Evolutionary conservation across 35 echinoderm and acorn worm species (phyloP), one percentile per base, ranked within the genome.

Genomic region (Ophiothrix spiculata): DNA sequence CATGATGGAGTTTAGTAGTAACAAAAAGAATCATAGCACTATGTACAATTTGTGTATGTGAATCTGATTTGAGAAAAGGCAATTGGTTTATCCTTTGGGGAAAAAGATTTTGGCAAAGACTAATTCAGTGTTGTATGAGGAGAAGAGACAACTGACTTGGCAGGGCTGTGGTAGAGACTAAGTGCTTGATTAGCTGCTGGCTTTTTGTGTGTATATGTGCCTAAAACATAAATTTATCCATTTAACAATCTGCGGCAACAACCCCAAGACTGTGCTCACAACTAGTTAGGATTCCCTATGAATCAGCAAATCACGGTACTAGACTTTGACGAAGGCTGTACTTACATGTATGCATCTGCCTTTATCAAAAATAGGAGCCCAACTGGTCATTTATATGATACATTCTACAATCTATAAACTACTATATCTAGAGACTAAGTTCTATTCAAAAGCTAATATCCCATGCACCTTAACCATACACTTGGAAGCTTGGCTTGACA

Each of bases 131-230:
- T n/a, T n/a, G n/a, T 69, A n/a, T 49, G 6, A 25, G 17, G 60
- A 69, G 60, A 69, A 69, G 23, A 69, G 60, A 69, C 60, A 69
- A 69, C 60, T 69, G 60, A 69, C 45, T 54, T 54, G 60, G 23
- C n/a, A n/a, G n/a, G n/a, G n/a, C 23, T 69, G 60, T 69, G 60
- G 25, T 69, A 69, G 25, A 69, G 60, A 12, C 60, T 69, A 69
- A 69, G 60, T 69, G 23, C 3, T n/a, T 69, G 17, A 12, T 69
- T 69, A 69, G 60, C 60, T 69, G 23, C 23, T 69, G 60, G 25
- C 60, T 69, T 69, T 69, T 69, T 6, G 6, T 49, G 6, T 49
- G 60, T 69, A 25, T 69, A 4, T 69, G 60, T 69, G 25, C 60
- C 60, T 2, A 15, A 69, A 28, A 12, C 17, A 69, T 69, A 15